Conservation (phyloP, 2,888 invertebrate species). For the Drosophila peninsularis region DNA sequence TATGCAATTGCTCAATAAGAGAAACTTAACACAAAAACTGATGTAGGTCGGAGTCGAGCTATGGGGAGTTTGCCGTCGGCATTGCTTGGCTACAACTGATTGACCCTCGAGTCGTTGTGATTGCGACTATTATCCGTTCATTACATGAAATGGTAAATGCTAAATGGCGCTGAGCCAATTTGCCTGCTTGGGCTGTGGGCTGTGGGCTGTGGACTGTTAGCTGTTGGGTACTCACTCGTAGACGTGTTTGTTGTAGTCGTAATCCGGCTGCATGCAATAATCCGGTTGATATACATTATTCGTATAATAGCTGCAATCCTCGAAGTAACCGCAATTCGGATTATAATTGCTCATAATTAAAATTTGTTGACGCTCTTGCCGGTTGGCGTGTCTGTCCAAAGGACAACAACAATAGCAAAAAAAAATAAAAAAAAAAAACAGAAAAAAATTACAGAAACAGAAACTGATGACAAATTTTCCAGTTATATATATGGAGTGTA, state of each 20-base stretch:
- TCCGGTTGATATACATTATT: slow-evolving; percentile 83
- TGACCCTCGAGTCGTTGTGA: slow-evolving; percentile 15
- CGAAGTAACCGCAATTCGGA: slow-evolving; percentile 84
- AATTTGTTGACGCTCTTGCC: slow-evolving; percentile 26
- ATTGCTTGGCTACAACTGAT: slow-evolving; percentile 8
- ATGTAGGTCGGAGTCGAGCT: not conserved
- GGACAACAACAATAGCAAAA: slow-evolving; percentile 8
- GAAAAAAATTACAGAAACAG: not conserved
- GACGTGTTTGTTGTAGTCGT: slow-evolving; percentile 83
- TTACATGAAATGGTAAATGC: slow-evolving; percentile 17
- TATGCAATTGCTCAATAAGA: not conserved
- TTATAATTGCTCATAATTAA: slow-evolving; percentile 84
- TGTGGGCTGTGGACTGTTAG: not conserved
- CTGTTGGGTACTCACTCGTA: slow-evolving; percentile 81
- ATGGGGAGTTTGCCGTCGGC: slow-evolving; percentile 23
- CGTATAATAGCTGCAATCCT: slow-evolving; percentile 82
- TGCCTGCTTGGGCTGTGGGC: slow-evolving; percentile 13
- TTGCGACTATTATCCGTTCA: slow-evolving; percentile 33
- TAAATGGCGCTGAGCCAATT: slow-evolving; percentile 18
- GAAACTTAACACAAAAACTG: not conserved
- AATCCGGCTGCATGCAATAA: slow-evolving; percentile 84
- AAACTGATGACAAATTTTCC: not conserved
- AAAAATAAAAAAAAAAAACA: not conserved
- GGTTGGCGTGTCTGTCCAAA: slow-evolving; percentile 40
- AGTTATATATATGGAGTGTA: not conserved